phyloP scores from a whole-genome alignment of 2,113 vertebrate genomes.

The Campylomormyrus numenius region DNA sequence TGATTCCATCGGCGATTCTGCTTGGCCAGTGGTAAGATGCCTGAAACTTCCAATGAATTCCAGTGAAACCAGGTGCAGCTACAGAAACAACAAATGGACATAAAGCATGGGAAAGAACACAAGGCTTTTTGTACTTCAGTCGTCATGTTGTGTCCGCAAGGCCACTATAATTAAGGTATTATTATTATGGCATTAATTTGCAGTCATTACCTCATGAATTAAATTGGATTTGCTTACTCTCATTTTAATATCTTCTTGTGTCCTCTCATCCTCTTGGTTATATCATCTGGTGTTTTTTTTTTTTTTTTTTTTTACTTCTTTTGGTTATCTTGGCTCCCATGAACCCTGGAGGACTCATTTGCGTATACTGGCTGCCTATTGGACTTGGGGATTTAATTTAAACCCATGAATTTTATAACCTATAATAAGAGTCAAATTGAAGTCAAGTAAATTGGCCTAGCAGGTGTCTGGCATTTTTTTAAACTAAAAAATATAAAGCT shows the following conservation, averaged over 20 bases:
- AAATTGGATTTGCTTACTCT: conserved; percentile 5
- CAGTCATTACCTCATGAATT: conserved; percentile 12
- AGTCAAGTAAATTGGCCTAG: conserved; percentile 14
- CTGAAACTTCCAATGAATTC: background rate
- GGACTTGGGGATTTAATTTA: conserved; percentile 13
- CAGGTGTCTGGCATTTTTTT: conserved; percentile 3
- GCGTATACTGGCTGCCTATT: background rate
- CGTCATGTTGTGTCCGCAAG: background rate
- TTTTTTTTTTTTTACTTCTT: background rate
- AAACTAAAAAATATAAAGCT: background rate
- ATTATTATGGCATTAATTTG: conserved; percentile 2
- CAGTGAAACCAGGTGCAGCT: background rate
- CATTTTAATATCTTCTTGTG: background rate
- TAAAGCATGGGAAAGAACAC: background rate
- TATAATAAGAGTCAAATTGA: conserved; percentile 14
- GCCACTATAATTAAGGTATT: background rate
- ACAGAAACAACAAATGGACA: background rate
- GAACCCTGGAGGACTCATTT: conserved; percentile 15
- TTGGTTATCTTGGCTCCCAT: conserved; percentile 1
- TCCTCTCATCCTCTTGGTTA: conserved; percentile 1
- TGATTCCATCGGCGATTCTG: background rate
- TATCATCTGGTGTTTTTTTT: background rate
- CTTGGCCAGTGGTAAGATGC: background rate
- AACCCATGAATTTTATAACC: conserved; percentile 19
- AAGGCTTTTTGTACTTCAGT: background rate